Conservation (phyloP, 2,113 vertebrate genomes). For the Vicugna pacos region DNA sequence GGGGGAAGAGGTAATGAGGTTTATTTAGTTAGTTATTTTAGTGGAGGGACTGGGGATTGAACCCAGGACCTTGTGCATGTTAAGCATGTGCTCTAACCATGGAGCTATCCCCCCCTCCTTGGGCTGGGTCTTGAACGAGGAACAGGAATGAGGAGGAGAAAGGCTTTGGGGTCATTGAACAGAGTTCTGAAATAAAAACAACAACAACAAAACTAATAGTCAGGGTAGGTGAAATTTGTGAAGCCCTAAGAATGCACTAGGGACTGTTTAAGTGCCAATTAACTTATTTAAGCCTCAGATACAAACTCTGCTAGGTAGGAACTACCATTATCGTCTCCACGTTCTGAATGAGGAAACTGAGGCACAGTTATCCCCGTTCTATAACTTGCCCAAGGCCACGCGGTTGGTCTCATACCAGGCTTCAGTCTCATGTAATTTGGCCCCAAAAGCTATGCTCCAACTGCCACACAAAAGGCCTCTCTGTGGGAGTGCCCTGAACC, state of each 20-base stretch:
- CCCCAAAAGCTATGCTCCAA: not conserved
- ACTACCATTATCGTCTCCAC: not conserved
- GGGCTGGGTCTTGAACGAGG: not conserved
- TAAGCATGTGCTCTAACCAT: too few species aligned
- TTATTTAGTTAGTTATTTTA: too few species aligned
- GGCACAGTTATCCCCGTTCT: not conserved
- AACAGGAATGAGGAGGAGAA: not conserved
- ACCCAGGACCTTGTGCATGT: too few species aligned
- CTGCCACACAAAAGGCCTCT: not conserved
- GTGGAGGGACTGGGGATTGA: too few species aligned
- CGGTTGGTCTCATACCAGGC: not conserved
- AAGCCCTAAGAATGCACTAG: not conserved
- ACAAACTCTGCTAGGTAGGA: not conserved
- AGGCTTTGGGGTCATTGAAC: not conserved
- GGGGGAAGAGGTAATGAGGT: too few species aligned
- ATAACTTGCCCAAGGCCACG: not conserved
- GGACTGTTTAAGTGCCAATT: not conserved
- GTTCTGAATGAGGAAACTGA: not conserved
- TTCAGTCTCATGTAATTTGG: not conserved
- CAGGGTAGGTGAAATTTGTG: not conserved
- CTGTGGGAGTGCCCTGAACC: not conserved
- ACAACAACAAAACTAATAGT: accelerated
- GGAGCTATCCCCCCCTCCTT: too few species aligned
- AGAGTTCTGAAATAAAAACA: not conserved
- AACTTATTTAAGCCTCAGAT: not conserved